Evolutionary conservation across 2,113 vertebrate species (phyloP), one percentile per base, ranked within the genome.

Genomic region (Gopherus flavomarginatus): DNA sequence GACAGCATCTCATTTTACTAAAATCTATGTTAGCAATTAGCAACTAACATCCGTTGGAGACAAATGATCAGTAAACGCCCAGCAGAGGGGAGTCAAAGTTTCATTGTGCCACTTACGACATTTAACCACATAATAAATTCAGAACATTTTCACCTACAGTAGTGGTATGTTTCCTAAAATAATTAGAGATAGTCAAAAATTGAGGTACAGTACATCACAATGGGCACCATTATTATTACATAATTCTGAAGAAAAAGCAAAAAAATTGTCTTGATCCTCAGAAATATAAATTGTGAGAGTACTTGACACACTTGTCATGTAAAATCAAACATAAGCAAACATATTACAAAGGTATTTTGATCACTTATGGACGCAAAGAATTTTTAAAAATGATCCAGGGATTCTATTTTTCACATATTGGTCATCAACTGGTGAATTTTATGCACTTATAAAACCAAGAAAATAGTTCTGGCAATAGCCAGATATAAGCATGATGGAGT

Each of bases 41-140:
- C 91, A 93, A 87, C 97, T 84, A 96, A 88, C 88, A 91, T 52
- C 87, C 94, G 86, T 86, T 53, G 47, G 57, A 94, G 75, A 90
- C n/a, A 94, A 94, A 92, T 35, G 79, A 83, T 17, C 53, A 21
- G 69, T 19, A 90, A 96, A 69, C 0, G 56, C 56, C 81, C 27
- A 78, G 86, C 94, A 85, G 81, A 78, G 80, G 47, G 31, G 53
- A 90, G 56, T 50, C 42, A 49, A 94, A 93, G 52, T 78, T 96
- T 94, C 78, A 65, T 38, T 62, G 3, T 1, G 84, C 24, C 49
- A 78, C 78, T 92, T 94, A 72, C 62, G 72, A 91, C 75, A 86
- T 89, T 95, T 94, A 89, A 88, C 86, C 88, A 50, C 52, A 22
- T 75, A 78, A 59, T 53, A 93, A 94, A 96, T 56, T 59, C 75